Conservation (phyloP, 2,888 invertebrate species). For the Thereva nobilitata region DNA sequence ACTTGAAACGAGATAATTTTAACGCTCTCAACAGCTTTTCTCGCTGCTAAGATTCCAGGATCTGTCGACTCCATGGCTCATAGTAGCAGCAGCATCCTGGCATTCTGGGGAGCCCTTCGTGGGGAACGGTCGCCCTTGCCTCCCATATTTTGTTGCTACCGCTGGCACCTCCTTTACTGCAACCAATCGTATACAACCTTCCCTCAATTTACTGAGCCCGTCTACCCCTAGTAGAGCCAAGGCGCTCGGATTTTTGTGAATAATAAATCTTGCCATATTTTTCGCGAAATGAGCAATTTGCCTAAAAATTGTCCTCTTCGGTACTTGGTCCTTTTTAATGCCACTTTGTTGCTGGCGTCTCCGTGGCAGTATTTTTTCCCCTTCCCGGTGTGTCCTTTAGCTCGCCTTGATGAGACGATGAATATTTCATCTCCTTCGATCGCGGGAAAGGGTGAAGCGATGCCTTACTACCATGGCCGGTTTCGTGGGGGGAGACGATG, state of each 20-base stretch:
- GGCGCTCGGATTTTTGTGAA: constrained; percentile 29
- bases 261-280: constrained; percentile 39
- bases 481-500: too few relatives aligned
- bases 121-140: too few relatives aligned
- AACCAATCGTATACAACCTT: too few relatives aligned
- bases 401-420: constrained; percentile 21
- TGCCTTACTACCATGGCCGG: neutral
- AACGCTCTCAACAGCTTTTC: constrained; percentile 16
- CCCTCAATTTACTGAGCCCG: too few relatives aligned
- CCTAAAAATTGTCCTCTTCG: constrained; percentile 34
- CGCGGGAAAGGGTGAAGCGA: constrained; percentile 26
- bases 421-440: constrained; percentile 36
- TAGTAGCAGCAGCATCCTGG: too few relatives aligned
- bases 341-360: constrained; percentile 20
- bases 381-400: constrained; percentile 4
- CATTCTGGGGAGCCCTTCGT: too few relatives aligned
- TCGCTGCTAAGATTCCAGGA: constrained; percentile 13
- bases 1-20: constrained; percentile 39
- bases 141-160: too few relatives aligned
- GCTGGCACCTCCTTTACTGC: too few relatives aligned
- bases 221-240: too few relatives aligned
- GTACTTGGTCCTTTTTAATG: constrained; percentile 28
- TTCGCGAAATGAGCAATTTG: constrained; percentile 38
- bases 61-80: too few relatives aligned
- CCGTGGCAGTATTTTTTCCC: constrained; percentile 1